Evolutionary conservation across 30 jellyfish, hydroid and myxozoan species (phyloP), one percentile per base, ranked within the genome.

Genomic region (Mastigias papua): DNA sequence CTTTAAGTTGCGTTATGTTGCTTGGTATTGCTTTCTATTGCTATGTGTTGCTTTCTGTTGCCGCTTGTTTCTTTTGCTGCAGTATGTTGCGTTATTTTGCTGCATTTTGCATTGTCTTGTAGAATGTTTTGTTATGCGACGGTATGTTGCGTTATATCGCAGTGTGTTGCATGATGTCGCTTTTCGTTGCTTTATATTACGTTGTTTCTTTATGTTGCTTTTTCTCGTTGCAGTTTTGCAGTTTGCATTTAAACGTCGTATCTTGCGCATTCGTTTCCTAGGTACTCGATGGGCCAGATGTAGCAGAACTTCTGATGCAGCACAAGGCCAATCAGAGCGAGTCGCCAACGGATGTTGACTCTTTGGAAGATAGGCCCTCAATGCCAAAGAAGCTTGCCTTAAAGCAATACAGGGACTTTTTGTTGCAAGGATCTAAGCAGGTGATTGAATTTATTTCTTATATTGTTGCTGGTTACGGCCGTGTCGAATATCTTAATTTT

Each of bases 291-390:
- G 93, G 93, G 5, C 89, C 93, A 1, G 97, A 90, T 65, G 87
- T 82, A 7, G 89, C 97, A 23, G 97, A 90, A 34, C 63, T 90
- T 86, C 63, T 90, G 75, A 81, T 90, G 91, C 97, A 90, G 63
- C 89, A 84, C 27, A 84, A 84, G 58, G 35, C 93, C 54, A 82
- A 42, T 67, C 21, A 20, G 22, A 35, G 16, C 6, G 70, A 73
- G 32, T 35, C 48, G 30, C 81, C 66, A 26, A 29, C 71, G 32
- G 51, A 26, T 27, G 58, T 22, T 29, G 80, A 31, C 16, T 76
- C 31, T 66, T 17, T 62, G 22, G 88, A 73, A 26, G 75, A 66
- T 28, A 20, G 21, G 1, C 69, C 19, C 25, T 25, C 16, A 7
- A 19, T 58, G 0, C 48, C 90, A 28, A 78, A 51, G 75, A 31